Evolutionary conservation across 2,797 vertebrate genomes (phyloP), one percentile per base, ranked within the genome.

Genomic region (Iguana delicatissima): DNA sequence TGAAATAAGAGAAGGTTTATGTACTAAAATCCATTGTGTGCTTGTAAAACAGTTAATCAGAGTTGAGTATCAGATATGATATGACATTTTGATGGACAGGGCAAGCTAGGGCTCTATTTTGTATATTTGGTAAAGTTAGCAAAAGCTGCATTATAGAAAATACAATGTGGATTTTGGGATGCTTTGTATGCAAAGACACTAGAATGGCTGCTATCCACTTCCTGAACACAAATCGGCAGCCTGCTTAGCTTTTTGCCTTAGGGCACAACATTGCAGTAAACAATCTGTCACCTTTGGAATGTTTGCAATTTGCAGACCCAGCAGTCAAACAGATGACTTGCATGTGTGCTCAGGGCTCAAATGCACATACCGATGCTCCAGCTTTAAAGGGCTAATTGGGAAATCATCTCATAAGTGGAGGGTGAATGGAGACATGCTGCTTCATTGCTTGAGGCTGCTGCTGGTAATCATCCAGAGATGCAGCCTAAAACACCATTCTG

Each of bases 401-500:
- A 89, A 7, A 92, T 13, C 72, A 83, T 95, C 92, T 91, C 90
- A 90, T 92, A 92, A 93, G 88, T 0, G 92, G 92, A 89, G 79
- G 89, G 1, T 72, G 87, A 92, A 42, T 35, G 38, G 86, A 85
- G 92, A 90, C 76, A 46, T 52, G 16, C 76, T 80, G 76, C 50
- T 72, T 86, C 85, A 92, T 76, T 85, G 90, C 90, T 94, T 57
- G 87, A 89, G 77, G 80, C 95, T 93, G 80, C 95, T 93, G 93
- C 24, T n/a, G 55, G 93, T 90, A 92, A 94, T 96, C 96, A 93
- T 52, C 62, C 62, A 84, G 89, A 94, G 82, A 82, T 92, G 82
- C 57, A 32, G 20, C 92, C 89, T 73, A 84, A 4, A 93, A 76
- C 83, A 79, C 29, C 77, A 46, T 76, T 89, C 84, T 95, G 92